phyloP scores from a whole-genome alignment of 2,888 invertebrate genomes.

The Oscheius myriophilus region DNA sequence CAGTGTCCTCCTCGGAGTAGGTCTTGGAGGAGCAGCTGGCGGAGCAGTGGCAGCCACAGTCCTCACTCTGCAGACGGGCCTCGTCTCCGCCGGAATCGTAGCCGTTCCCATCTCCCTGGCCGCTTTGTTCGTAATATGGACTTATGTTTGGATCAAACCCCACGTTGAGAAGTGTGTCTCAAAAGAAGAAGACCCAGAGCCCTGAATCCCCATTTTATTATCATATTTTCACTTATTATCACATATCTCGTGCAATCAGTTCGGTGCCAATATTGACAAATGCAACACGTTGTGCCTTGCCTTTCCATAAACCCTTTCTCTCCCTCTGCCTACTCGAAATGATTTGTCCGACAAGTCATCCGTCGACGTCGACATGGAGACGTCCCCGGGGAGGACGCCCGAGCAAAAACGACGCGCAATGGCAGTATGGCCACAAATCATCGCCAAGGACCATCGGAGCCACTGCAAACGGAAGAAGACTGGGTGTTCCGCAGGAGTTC shows the following conservation, averaged over 20 bases:
- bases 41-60: constrained; percentile 64
- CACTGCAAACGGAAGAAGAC: too few relatives aligned
- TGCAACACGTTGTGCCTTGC: constrained; percentile 18
- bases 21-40: constrained; percentile 52
- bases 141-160: constrained; percentile 61
- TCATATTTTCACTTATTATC: background rate
- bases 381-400: too few relatives aligned
- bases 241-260: constrained; percentile 8
- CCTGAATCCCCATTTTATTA: background rate
- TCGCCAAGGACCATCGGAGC: too few relatives aligned
- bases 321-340: too few relatives aligned
- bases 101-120: constrained; percentile 66
- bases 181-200: constrained; percentile 29
- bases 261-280: constrained; percentile 19
- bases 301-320: constrained; percentile 7
- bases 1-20: constrained; percentile 65
- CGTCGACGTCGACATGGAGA: too few relatives aligned
- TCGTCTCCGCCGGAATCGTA: constrained; percentile 65
- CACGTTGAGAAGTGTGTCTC: constrained; percentile 40
- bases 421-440: too few relatives aligned
- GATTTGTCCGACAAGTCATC: too few relatives aligned
- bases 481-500: too few relatives aligned
- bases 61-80: constrained; percentile 65
- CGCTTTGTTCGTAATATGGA: constrained; percentile 67
- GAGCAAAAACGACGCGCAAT: too few relatives aligned